Conservation (phyloP, 2,113 vertebrate species). For the Nycticebus coucang region DNA sequence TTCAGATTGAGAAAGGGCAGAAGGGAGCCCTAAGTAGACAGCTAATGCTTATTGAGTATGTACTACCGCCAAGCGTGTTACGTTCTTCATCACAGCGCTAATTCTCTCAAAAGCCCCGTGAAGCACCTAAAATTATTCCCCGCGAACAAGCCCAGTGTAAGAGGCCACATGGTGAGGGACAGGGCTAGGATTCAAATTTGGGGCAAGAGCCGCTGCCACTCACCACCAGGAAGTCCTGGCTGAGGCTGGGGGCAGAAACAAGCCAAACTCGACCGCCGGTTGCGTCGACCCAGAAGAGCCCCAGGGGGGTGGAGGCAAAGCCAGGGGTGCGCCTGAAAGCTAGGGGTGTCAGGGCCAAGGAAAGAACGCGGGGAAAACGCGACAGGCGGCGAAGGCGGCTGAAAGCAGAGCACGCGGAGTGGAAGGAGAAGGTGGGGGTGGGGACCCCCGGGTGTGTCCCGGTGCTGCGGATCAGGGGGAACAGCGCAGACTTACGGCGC, state of each 20-base stretch:
- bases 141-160: not conserved
- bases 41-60: not conserved
- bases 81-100: not conserved
- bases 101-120: not conserved
- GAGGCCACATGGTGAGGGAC: not conserved
- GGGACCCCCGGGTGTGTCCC: not conserved
- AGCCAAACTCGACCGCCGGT: not conserved
- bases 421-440: too few relatives aligned
- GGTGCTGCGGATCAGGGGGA: not conserved
- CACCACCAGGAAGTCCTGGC: not conserved
- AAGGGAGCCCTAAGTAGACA: not conserved
- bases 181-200: not conserved
- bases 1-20: not conserved
- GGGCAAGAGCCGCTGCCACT: not conserved
- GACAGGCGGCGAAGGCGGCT: rapidly evolving
- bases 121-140: not conserved
- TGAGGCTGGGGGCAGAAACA: not conserved
- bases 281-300: not conserved
- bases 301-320: not conserved
- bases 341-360: not conserved
- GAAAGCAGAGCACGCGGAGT: not conserved
- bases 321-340: not conserved
- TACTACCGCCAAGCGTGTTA: not conserved
- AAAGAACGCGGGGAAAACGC: not conserved
- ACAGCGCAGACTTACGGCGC: too few relatives aligned